Conservation (phyloP, 2,797 vertebrate genomes). For the Brachyrhaphis roseni region DNA sequence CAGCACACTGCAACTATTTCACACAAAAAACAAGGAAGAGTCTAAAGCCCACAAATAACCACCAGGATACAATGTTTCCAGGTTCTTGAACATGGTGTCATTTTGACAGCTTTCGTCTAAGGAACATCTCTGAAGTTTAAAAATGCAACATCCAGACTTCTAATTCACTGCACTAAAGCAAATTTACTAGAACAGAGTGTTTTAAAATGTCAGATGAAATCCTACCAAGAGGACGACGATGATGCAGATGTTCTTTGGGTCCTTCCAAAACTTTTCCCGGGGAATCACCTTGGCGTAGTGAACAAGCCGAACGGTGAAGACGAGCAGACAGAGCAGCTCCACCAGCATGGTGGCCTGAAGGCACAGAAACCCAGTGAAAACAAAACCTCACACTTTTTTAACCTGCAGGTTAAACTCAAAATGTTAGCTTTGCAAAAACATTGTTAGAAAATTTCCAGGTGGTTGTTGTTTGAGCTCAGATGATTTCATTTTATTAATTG, state of each 20-base stretch:
- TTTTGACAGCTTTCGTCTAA: background rate
- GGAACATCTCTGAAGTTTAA: background rate
- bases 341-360: constrained; percentile 83
- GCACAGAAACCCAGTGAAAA: background rate
- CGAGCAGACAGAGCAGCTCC: constrained; percentile 88
- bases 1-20: constrained; percentile 6
- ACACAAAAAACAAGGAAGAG: constrained; percentile 29
- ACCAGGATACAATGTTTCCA: background rate
- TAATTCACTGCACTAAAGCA: background rate
- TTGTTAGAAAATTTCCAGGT: no score
- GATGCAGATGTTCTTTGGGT: constrained; percentile 94
- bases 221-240: constrained; percentile 85
- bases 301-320: constrained; percentile 83
- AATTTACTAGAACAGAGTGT: background rate
- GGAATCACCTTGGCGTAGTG: constrained; percentile 90
- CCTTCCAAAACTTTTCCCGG: constrained; percentile 88
- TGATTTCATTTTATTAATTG: no score
- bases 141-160: background rate
- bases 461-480: no score
- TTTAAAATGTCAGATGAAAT: background rate
- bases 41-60: background rate
- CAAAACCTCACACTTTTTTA: background rate
- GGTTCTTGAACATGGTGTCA: background rate
- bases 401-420: background rate
- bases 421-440: background rate